Conservation (phyloP, 1,140 invertebrate genomes). For the Macrosteles quadrilineatus region DNA sequence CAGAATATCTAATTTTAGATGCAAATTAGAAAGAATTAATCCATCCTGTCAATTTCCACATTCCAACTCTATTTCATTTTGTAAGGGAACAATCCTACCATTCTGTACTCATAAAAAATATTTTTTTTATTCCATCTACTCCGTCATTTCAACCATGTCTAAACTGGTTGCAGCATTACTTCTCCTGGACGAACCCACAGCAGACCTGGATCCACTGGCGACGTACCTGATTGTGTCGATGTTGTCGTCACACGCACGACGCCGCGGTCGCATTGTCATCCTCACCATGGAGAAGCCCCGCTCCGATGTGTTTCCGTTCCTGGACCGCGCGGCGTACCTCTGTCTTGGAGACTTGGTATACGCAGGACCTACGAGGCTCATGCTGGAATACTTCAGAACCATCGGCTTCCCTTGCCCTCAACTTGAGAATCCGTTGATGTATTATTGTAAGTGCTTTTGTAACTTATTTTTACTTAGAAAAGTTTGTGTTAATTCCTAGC, state of each 20-base stretch:
- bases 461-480: no score
- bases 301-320: slow-evolving; percentile 90
- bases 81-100: no score
- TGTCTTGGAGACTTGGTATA: slow-evolving; percentile 91
- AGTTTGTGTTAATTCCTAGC: no score
- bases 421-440: slow-evolving; percentile 91
- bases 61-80: no score
- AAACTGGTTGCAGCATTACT: slow-evolving; percentile 69
- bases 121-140: no score
- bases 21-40: no score
- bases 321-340: slow-evolving; percentile 80
- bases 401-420: slow-evolving; percentile 93
- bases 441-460: slow-evolving; percentile 72
- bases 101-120: no score
- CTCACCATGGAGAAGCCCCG: slow-evolving; percentile 91
- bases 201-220: slow-evolving; percentile 86
- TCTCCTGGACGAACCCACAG: slow-evolving; percentile 87
- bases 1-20: no score
- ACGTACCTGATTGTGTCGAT: slow-evolving; percentile 92
- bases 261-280: slow-evolving; percentile 84
- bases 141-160: no score
- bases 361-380: slow-evolving; percentile 82
- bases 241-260: slow-evolving; percentile 87
- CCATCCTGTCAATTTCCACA: no score
- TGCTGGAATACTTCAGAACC: slow-evolving; percentile 87